Base-by-base conservation (phyloP, 2,888 invertebrate genomes). In the Phyllotreta cruciferae region DNA sequence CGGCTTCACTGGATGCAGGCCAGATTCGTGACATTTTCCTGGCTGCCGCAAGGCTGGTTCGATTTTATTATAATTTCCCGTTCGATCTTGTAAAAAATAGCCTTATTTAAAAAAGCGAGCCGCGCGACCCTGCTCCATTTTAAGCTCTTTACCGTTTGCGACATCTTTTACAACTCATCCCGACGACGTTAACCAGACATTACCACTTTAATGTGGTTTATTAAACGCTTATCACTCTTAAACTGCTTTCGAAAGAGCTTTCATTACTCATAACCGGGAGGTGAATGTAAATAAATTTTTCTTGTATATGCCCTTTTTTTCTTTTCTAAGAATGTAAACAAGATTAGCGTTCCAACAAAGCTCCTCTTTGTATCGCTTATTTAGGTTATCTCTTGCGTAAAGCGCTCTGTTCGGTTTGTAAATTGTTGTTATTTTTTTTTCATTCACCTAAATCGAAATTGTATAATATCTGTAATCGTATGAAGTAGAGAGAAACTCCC, bases 21-120 rank as follows among this genome's bases (percentile, higher is more conserved):
- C 80, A 80, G 77, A 73, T 70, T 72, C 72, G 77, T 79, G 80
- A 80, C 79, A 80, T 80, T 80, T 77, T 73, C 66, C 37, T 44
- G 60, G 60, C 58, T 42, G 44, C 71, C 72, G 72, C 72, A 71
- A 52, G 60, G 44, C 60, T 60, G 37, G 7, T n/a, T 52, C 9
- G 37, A 10, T 37, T 37, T 52, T 24, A 24, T 24, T 24, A 24
- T 24, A 24, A 24, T 24, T 24, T 24, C 24, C 1, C 24, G 4
- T 1, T 4, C 24, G 24, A 24, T 24, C 24, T 24, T 4, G 24
- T 24, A 24, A 24, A 24, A 24, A 24, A 24, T 24, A 24, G 24
- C 24, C 24, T 24, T 24, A 24, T 24, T 24, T 24, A 4, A 24
- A 24, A 24, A 24, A 24, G 24, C 24, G 24, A 24, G 24, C 24